Evolutionary conservation across 2,888 invertebrate genomes (phyloP).

Genomic region (Ommatoiulus sabulosus): DNA sequence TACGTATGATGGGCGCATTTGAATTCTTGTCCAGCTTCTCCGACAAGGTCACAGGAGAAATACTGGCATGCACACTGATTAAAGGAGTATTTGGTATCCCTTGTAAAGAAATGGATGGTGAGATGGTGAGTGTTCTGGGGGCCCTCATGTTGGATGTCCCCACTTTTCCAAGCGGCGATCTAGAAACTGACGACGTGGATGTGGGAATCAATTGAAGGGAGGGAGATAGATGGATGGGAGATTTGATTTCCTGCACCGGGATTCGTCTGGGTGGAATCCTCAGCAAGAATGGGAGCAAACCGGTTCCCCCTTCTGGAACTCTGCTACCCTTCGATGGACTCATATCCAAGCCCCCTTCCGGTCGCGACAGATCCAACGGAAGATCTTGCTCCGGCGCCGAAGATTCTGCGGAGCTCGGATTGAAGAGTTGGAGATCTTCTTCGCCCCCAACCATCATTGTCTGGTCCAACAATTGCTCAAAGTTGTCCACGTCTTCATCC

Average conservation of each 20-base stretch:
- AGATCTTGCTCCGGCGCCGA: slow-evolving; percentile 11
- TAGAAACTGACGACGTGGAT: background rate
- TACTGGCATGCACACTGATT: background rate
- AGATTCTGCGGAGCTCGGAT: background rate
- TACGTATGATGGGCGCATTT: slow-evolving; percentile 51
- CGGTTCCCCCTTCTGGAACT: background rate
- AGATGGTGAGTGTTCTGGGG: background rate
- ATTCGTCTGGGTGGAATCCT: slow-evolving; percentile 7
- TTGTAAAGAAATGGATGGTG: background rate
- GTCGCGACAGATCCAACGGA: slow-evolving; percentile 51
- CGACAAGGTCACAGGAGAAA: background rate
- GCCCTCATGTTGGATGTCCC: background rate
- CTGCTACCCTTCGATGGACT: background rate
- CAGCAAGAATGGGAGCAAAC: slow-evolving; percentile 40
- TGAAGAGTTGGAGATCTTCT: slow-evolving; percentile 54
- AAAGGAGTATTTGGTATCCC: background rate
- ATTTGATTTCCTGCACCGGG: background rate
- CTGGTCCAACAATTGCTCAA: slow-evolving; percentile 55
- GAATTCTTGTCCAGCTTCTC: slow-evolving; percentile 44
- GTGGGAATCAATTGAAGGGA: slow-evolving; percentile 54
- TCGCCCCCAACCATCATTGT: slow-evolving; percentile 57
- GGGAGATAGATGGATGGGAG: slow-evolving; percentile 48
- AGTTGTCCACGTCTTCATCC: slow-evolving; percentile 36
- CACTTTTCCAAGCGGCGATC: background rate
- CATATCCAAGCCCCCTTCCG: background rate